Conservation (phyloP, 2,888 invertebrate genomes). For the Colostygia pectinataria region DNA sequence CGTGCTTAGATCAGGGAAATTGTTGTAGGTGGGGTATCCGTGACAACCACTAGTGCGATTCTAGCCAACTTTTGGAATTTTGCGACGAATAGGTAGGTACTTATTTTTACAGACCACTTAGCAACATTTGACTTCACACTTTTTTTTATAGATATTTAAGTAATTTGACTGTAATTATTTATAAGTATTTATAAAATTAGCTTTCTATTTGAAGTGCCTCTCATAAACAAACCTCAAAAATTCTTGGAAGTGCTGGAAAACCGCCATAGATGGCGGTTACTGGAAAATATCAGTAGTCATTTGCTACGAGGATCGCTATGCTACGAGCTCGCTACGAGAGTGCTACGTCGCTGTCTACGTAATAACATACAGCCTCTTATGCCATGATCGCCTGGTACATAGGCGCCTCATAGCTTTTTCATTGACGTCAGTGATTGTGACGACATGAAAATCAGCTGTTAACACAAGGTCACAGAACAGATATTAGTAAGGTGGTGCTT, state of each 20-base stretch:
- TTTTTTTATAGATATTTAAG: no score
- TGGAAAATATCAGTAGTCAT: not conserved
- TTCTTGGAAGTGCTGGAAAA: slow-evolving; percentile 5
- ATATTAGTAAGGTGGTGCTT: no score
- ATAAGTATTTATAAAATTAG: no score
- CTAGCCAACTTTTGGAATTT: no score
- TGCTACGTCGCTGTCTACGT: slow-evolving; percentile 6
- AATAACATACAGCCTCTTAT: slow-evolving; percentile 1
- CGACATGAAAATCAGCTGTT: not conserved
- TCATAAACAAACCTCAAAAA: no score
- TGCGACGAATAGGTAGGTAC: no score
- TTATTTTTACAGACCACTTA: no score
- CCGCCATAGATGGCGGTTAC: slow-evolving; percentile 9
- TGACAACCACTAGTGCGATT: not conserved
- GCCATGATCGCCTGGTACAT: slow-evolving; percentile 25
- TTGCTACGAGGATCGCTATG: no score
- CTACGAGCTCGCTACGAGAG: slow-evolving; percentile 4
- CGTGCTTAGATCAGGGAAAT: not conserved
- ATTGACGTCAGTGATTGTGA: slow-evolving; percentile 16
- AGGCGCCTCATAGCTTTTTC: slow-evolving; percentile 12
- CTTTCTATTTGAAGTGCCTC: no score
- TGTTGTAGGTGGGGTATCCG: not conserved
- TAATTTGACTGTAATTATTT: no score
- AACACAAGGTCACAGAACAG: no score
- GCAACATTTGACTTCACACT: no score